A percentile compares a stretch with the other conserved stretches of the same genome.
Evolutionary conservation across 2,888 invertebrate genomes (phyloP).

Genomic region (Caenorhabditis sp.): DNA sequence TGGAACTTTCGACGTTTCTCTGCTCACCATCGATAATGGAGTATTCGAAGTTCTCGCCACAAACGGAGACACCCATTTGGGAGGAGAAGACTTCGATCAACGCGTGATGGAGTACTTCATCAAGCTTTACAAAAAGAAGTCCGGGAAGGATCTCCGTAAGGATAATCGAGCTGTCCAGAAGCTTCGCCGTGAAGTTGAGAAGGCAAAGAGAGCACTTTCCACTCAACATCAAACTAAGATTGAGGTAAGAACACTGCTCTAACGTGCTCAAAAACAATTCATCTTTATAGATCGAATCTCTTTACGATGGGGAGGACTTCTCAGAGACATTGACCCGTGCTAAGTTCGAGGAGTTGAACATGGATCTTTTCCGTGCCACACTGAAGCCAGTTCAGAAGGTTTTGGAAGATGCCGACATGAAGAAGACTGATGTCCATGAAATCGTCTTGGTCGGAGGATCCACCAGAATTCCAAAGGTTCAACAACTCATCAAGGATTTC

Average conservation of each 20-base stretch:
- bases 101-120: constrained; percentile 92
- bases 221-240: constrained; percentile 92
- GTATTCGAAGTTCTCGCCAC: constrained; percentile 90
- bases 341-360: constrained; percentile 88
- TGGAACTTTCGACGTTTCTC: constrained; percentile 98
- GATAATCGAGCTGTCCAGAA: constrained; percentile 84
- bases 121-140: constrained; percentile 87
- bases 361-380: constrained; percentile 89
- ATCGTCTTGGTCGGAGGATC: constrained; percentile 99
- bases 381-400: constrained; percentile 95
- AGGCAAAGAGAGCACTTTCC: constrained; percentile 88
- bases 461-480: constrained; percentile 98
- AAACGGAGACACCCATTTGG: constrained; percentile 83
- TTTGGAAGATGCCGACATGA: constrained; percentile 98
- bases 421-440: constrained; percentile 98
- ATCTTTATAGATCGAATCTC: constrained; percentile 87
- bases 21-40: constrained; percentile 98
- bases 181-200: constrained; percentile 84
- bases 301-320: constrained; percentile 98
- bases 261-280: not conserved
- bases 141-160: constrained; percentile 84
- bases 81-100: constrained; percentile 92
- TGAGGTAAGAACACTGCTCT: constrained; percentile 88
- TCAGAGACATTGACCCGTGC: constrained; percentile 97
- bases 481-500: constrained; percentile 86